These are phyloP conservation scores for Caenorhabditis brenneri DNA, from an alignment of 1,140 invertebrate genomes.

Conservation along the genomic window DNA sequence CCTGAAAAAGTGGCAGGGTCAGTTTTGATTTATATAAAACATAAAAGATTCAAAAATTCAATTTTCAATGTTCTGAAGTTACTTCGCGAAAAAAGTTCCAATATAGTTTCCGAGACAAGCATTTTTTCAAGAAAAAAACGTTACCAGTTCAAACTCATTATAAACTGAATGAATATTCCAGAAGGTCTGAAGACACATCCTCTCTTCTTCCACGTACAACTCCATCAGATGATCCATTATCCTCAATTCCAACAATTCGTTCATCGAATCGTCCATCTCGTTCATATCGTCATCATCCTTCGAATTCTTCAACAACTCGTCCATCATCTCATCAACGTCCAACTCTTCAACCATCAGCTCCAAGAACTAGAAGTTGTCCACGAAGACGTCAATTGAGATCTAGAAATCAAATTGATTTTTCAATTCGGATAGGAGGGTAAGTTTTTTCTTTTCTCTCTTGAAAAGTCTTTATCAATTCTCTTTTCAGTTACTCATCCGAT, in stretches of 20 bases:
- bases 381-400: slow-evolving; percentile 26
- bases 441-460: too few species aligned
- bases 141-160: too few species aligned
- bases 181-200: neutral
- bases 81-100: too few species aligned
- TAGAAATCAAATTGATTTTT: slow-evolving; percentile 24
- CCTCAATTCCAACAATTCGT: neutral
- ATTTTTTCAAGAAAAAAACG: too few species aligned
- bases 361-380: slow-evolving; percentile 28
- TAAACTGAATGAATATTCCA: too few species aligned
- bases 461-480: neutral
- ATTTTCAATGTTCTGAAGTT: too few species aligned
- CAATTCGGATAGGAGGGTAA: slow-evolving; percentile 35
- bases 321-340: slow-evolving; percentile 40
- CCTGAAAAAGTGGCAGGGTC: slow-evolving; percentile 15
- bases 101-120: too few species aligned
- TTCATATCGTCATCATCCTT: neutral
- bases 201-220: neutral
- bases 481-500: slow-evolving; percentile 15
- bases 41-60: neutral
- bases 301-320: neutral
- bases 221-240: neutral
- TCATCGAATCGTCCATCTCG: neutral
- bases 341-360: neutral
- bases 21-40: neutral